Evolutionary conservation across 1,140 invertebrate species (phyloP).

Genomic region (Platyscapa corneri): DNA sequence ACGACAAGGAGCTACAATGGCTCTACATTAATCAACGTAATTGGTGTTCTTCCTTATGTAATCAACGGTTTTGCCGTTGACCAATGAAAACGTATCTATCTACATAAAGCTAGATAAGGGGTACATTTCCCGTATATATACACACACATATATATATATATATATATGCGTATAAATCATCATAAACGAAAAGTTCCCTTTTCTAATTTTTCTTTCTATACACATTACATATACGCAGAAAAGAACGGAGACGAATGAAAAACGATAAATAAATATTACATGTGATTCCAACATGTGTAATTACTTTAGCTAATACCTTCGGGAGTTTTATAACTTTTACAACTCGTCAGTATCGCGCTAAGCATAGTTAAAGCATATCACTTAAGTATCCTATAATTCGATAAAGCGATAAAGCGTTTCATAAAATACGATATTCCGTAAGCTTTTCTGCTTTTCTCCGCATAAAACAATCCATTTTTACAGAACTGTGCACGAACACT

Average conservation of each 20-base stretch:
- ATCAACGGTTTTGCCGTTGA: conserved; percentile 70
- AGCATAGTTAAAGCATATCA: conserved; percentile 45
- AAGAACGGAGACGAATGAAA: conserved; percentile 9
- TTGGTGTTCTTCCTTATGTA: conserved; percentile 75
- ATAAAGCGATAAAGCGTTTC: conserved; percentile 20
- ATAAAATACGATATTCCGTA: conserved; percentile 6
- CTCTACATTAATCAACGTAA: conserved; percentile 71
- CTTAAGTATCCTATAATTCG: conserved; percentile 6
- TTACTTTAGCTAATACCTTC: conserved; percentile 20
- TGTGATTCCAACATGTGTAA: conserved; percentile 20
- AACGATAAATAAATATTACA: conserved; percentile 41
- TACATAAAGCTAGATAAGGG: conserved; percentile 69
- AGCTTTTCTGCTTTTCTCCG: neutral
- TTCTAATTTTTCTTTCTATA: conserved; percentile 36
- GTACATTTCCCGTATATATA: conserved; percentile 39
- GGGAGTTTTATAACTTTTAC: neutral
- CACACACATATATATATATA: too few relatives aligned
- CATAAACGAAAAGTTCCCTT: conserved; percentile 32
- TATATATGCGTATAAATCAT: conserved; percentile 41
- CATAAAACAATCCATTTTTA: conserved; percentile 17
- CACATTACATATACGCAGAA: conserved; percentile 37
- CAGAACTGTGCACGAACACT: conserved; percentile 14
- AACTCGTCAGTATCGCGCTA: conserved; percentile 20
- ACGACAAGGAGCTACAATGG: conserved; percentile 61
- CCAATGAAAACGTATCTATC: conserved; percentile 69